phyloP scores from a whole-genome alignment of 2,888 invertebrate genomes.

The Drosophila subquinaria region DNA sequence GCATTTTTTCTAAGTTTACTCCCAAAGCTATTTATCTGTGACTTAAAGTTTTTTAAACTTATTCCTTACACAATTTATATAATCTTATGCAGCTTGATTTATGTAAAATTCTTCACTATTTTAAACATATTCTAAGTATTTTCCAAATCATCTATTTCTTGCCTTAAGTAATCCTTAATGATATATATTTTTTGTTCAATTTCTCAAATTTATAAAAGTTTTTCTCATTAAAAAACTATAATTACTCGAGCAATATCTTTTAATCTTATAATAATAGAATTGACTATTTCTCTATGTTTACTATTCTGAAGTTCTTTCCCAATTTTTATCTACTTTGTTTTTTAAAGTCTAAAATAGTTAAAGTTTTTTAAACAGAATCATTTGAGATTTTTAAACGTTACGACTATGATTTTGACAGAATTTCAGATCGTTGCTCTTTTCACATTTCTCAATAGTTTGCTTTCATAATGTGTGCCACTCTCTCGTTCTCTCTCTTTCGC shows the following conservation, averaged over 20 bases:
- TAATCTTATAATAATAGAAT: neutral
- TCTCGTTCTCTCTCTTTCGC: conserved; percentile 13
- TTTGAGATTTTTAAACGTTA: conserved; percentile 4
- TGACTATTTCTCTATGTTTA: neutral
- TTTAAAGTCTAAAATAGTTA: neutral
- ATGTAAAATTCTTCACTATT: too few relatives aligned
- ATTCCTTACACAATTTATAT: too few relatives aligned
- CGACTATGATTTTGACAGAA: conserved; percentile 35
- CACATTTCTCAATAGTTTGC: conserved; percentile 19
- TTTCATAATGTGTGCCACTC: conserved; percentile 24
- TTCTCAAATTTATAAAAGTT: too few relatives aligned
- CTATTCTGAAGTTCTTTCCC: neutral
- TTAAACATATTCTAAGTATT: too few relatives aligned
- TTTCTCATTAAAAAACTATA: too few relatives aligned
- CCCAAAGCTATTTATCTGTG: neutral
- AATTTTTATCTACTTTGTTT: neutral
- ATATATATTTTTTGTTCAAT: too few relatives aligned
- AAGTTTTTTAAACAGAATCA: neutral
- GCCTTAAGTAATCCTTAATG: too few relatives aligned
- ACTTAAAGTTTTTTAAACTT: too few relatives aligned
- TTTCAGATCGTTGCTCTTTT: conserved; percentile 41
- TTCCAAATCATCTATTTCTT: too few relatives aligned
- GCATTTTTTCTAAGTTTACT: too few relatives aligned
- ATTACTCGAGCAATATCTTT: too few relatives aligned
- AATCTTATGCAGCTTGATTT: too few relatives aligned